Evolutionary conservation across 2,113 vertebrate genomes (phyloP).

Genomic region (Eulemur rufifrons): DNA sequence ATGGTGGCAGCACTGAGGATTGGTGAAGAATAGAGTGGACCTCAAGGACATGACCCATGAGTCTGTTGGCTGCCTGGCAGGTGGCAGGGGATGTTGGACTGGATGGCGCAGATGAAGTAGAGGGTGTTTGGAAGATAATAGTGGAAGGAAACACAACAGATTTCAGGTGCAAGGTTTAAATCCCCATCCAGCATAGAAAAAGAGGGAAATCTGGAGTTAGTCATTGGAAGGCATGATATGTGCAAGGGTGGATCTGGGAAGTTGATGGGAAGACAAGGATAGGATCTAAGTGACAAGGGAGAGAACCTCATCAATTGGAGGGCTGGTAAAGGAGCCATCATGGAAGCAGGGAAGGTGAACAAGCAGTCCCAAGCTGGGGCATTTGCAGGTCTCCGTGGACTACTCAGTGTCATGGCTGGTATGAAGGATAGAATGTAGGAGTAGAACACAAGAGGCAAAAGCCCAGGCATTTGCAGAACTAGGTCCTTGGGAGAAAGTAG

Average conservation of each 20-base stretch:
- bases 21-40: not conserved
- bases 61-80: fast-evolving
- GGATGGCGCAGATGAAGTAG: not conserved
- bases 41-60: not conserved
- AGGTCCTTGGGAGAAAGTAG: not conserved
- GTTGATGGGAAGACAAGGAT: not conserved
- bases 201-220: not conserved
- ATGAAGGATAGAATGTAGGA: not conserved
- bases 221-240: no score
- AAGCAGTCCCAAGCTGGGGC: not conserved
- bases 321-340: not conserved
- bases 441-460: not conserved
- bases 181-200: no score
- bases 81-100: not conserved
- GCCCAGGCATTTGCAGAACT: not conserved
- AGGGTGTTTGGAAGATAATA: not conserved
- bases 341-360: not conserved
- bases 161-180: not conserved
- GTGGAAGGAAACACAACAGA: no score
- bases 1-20: not conserved
- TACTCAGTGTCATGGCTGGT: no score
- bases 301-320: not conserved
- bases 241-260: no score
- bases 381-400: not conserved
- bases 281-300: not conserved